These are phyloP conservation scores for Neomonachus schauinslandi DNA, from an alignment of 2,113 vertebrate genomes.

Conservation along the genomic window DNA sequence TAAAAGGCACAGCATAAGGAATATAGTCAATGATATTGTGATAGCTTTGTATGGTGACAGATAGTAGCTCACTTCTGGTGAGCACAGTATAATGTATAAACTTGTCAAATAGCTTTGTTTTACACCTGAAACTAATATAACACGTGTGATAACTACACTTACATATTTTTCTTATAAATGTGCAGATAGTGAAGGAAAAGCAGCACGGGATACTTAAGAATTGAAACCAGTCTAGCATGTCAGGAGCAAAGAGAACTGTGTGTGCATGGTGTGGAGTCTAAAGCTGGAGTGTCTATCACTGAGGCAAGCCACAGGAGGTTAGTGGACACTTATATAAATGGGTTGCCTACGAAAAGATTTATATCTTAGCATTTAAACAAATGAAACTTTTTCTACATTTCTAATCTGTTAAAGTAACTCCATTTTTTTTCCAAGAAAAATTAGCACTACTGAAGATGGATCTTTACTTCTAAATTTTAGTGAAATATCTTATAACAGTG, in stretches of 20 bases:
- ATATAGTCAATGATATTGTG: too few relatives aligned
- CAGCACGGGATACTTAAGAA: rapidly evolving
- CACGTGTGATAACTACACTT: too few relatives aligned
- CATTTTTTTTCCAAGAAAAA: neutral
- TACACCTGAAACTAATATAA: too few relatives aligned
- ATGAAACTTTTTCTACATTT: neutral
- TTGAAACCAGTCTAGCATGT: rapidly evolving
- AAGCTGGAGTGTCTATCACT: rapidly evolving
- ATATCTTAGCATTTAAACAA: neutral
- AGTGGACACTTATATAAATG: rapidly evolving
- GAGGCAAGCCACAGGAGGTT: rapidly evolving
- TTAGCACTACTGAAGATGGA: neutral
- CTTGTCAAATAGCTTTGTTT: too few relatives aligned
- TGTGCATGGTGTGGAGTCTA: rapidly evolving
- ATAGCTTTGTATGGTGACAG: too few relatives aligned
- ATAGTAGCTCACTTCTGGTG: too few relatives aligned
- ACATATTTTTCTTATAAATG: too few relatives aligned
- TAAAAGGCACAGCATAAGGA: too few relatives aligned
- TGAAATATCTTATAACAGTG: neutral
- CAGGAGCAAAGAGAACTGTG: neutral
- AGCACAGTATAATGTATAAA: too few relatives aligned
- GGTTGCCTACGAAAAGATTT: neutral
- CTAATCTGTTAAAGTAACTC: neutral
- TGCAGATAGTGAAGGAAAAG: too few relatives aligned
- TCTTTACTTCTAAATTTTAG: neutral